These are phyloP conservation scores for Indicator maculatus DNA, from an alignment of 2,113 vertebrate species.

Conservation along the genomic window DNA sequence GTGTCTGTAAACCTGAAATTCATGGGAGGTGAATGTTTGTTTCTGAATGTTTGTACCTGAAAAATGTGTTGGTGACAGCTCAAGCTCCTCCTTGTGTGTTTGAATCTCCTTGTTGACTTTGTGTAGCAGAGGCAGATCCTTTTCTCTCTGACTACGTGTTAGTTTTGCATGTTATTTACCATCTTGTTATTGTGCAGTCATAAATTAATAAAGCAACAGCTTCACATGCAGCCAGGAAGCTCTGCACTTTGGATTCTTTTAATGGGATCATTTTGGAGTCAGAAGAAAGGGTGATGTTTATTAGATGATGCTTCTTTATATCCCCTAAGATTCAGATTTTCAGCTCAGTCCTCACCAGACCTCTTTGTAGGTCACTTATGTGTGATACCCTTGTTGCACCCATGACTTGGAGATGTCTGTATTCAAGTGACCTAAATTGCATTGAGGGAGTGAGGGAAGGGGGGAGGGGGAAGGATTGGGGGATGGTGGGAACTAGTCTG, in stretches of 20 bases:
- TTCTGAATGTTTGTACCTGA: background rate
- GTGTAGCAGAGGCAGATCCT: background rate
- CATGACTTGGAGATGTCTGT: constrained; percentile 19
- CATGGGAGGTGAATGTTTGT: background rate
- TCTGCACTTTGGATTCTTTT: constrained; percentile 18
- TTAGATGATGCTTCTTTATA: constrained; percentile 35
- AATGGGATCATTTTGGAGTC: background rate
- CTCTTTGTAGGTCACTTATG: constrained; percentile 49
- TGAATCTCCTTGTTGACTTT: background rate
- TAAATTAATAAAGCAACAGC: constrained; percentile 32
- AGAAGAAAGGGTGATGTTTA: background rate
- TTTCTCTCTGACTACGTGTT: background rate
- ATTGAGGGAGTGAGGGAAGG: background rate
- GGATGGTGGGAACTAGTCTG: background rate
- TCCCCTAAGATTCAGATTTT: constrained; percentile 13
- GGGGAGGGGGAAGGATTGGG: background rate
- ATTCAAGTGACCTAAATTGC: constrained; percentile 54
- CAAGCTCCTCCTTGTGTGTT: background rate
- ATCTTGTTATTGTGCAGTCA: constrained; percentile 21
- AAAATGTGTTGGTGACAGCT: background rate
- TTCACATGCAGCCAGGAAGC: background rate
- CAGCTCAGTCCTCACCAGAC: background rate
- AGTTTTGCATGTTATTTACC: constrained; percentile 20
- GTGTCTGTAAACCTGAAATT: background rate
- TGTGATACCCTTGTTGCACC: background rate